Conservation (phyloP, 2,113 vertebrate species). For the Protomyctophum bolini region DNA sequence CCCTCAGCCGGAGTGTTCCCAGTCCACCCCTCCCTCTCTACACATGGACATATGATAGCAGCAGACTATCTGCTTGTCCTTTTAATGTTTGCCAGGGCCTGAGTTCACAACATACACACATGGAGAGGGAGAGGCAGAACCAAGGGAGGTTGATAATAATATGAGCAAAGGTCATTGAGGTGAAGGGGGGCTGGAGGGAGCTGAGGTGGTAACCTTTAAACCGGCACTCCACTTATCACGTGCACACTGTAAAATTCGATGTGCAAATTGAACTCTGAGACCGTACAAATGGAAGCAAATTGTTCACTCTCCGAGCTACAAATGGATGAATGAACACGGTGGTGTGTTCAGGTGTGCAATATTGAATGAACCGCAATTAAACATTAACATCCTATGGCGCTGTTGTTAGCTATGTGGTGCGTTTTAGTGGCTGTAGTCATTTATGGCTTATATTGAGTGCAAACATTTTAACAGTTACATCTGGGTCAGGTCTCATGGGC, state of each 20-base stretch:
- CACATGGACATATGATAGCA: constrained; percentile 74
- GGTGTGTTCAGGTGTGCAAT: neutral
- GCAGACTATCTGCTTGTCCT: constrained; percentile 66
- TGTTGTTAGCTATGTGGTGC: neutral
- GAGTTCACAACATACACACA: constrained; percentile 66
- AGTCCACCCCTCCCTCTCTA: constrained; percentile 18
- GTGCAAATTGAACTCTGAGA: too few relatives aligned
- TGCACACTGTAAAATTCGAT: neutral
- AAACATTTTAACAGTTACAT: neutral
- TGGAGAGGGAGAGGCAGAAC: constrained; percentile 1
- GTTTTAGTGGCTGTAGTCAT: neutral
- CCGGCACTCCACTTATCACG: neutral
- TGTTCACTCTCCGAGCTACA: too few relatives aligned
- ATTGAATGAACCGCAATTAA: neutral
- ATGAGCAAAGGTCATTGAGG: constrained; percentile 63
- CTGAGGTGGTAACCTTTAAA: constrained; percentile 3
- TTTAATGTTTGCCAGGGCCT: constrained; percentile 69
- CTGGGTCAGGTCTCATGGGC: neutral
- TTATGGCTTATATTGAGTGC: neutral
- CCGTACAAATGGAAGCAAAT: too few relatives aligned
- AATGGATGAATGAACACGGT: too few relatives aligned
- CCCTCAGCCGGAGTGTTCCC: constrained; percentile 40
- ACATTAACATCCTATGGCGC: constrained; percentile 12
- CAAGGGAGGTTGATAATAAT: constrained; percentile 19
- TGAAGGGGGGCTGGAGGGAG: neutral